Evolutionary conservation across 2,113 vertebrate species (phyloP).

Genomic region (Perca fluviatilis): DNA sequence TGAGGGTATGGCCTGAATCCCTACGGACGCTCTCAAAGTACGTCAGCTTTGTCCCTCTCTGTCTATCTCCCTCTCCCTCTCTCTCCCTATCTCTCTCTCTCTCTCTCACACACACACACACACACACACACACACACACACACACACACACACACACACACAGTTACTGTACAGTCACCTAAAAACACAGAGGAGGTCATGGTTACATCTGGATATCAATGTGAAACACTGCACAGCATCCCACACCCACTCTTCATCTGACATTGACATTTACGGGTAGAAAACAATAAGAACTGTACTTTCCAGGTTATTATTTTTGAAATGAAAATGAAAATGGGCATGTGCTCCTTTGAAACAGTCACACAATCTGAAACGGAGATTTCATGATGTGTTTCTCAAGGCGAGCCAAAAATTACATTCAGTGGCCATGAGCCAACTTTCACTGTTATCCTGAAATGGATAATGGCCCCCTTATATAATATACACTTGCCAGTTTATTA

Average conservation of each 20-base stretch:
- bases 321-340: neutral
- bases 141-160: neutral
- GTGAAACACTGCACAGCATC: constrained; percentile 8
- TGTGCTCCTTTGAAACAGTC: neutral
- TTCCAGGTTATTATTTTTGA: neutral
- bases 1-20: constrained; percentile 47
- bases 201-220: constrained; percentile 35
- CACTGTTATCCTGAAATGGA: neutral
- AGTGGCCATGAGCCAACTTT: constrained; percentile 1
- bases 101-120: neutral
- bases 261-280: neutral
- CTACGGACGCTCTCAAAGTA: constrained; percentile 36
- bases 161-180: neutral
- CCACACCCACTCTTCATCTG: neutral
- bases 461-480: neutral
- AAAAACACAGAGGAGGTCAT: neutral
- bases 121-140: constrained; percentile 2
- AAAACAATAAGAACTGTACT: neutral
- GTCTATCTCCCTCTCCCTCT: neutral
- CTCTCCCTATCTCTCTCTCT: neutral
- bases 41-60: constrained; percentile 17
- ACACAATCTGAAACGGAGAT: neutral
- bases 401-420: neutral
- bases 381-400: constrained; percentile 2
- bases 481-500: constrained; percentile 1